Conservation (phyloP, 2,113 vertebrate genomes). For the Phoxinus phoxinus region DNA sequence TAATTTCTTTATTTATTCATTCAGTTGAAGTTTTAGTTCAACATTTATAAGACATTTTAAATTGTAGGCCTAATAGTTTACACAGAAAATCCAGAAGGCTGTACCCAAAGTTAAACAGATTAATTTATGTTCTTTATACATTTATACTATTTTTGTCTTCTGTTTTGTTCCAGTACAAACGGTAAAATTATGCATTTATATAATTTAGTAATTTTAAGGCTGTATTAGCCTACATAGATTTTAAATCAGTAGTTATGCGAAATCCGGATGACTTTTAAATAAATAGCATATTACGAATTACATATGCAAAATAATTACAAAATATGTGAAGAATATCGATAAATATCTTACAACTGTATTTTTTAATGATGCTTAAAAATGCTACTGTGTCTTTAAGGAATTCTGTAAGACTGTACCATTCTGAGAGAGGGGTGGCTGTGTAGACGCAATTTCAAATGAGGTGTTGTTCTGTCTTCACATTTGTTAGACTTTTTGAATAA, state of each 20-base stretch:
- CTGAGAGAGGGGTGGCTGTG: background rate
- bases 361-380: background rate
- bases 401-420: conserved; percentile 38
- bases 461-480: background rate
- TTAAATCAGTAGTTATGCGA: background rate
- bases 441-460: background rate
- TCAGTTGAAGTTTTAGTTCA: background rate
- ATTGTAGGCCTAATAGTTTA: background rate
- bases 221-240: background rate
- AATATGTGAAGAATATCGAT: background rate
- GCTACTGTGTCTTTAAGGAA: background rate
- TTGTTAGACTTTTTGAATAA: background rate
- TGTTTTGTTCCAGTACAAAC: background rate
- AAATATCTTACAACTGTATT: background rate
- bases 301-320: background rate
- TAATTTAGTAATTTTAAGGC: background rate
- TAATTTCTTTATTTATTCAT: background rate
- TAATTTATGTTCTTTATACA: background rate
- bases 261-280: background rate
- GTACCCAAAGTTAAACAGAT: background rate
- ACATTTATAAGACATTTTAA: background rate
- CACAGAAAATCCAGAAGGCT: background rate
- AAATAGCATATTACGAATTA: background rate
- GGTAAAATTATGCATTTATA: background rate
- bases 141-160: background rate